Percentiles rank a stretch among this genome's conserved stretches.
Conservation (phyloP, 2,113 vertebrate species). For the Dendrocopos noguchii region DNA sequence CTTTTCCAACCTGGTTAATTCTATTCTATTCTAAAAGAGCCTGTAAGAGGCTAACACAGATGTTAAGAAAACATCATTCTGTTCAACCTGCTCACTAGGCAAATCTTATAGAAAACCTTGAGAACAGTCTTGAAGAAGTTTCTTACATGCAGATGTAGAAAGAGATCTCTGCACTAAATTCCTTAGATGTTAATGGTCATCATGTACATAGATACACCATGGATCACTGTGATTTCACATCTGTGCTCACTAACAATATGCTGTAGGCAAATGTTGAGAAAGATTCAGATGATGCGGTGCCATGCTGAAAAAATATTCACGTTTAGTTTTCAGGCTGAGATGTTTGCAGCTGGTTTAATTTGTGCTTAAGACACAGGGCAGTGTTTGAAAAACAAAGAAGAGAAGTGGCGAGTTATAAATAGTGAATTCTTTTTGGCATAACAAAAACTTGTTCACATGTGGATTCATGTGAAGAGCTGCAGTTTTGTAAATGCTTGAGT, state of each 20-base stretch:
- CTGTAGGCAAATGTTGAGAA: neutral
- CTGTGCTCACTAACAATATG: neutral
- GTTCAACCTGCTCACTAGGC: neutral
- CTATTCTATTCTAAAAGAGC: too few relatives aligned
- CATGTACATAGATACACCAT: neutral
- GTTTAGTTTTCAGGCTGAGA: neutral
- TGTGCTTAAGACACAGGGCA: neutral
- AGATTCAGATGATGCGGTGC: neutral
- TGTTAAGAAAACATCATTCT: neutral
- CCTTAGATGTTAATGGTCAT: neutral
- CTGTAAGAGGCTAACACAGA: neutral
- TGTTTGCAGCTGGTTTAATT: neutral
- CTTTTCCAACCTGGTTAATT: too few relatives aligned
- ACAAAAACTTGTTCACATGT: neutral
- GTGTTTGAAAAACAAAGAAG: neutral
- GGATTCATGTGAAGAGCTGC: neutral
- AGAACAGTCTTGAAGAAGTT: neutral
- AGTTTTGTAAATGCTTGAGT: neutral
- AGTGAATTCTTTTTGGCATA: neutral
- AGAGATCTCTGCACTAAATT: neutral
- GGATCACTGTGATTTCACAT: neutral
- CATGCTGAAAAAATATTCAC: neutral
- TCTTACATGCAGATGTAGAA: too few relatives aligned
- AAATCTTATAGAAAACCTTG: neutral
- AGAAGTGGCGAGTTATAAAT: neutral